These are phyloP conservation scores for Archilochus colubris DNA, from an alignment of 2,113 vertebrate genomes.

Conservation along the genomic window DNA sequence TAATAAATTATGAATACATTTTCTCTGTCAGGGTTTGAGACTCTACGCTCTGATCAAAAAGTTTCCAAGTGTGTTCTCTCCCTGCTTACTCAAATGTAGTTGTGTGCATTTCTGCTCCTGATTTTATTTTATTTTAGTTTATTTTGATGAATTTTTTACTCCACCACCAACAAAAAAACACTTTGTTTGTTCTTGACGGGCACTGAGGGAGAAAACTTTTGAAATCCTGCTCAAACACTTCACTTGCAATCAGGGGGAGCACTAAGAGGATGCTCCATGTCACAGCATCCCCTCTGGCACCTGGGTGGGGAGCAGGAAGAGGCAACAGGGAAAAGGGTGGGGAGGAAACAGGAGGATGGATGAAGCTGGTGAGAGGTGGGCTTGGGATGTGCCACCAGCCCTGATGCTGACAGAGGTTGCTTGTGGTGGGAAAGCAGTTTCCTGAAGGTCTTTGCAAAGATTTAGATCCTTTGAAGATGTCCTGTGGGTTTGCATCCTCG, in stretches of 20 bases:
- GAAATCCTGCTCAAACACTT: constrained; percentile 33
- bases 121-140: constrained; percentile 2
- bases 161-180: constrained; percentile 52
- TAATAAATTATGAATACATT: constrained; percentile 69
- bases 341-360: background rate
- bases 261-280: background rate
- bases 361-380: background rate
- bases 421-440: background rate
- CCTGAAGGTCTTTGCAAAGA: background rate
- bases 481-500: background rate
- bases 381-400: background rate
- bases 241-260: background rate
- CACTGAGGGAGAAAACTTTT: background rate
- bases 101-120: constrained; percentile 43
- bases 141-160: constrained; percentile 77
- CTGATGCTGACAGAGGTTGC: fast-evolving
- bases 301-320: background rate
- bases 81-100: constrained; percentile 25
- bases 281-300: background rate
- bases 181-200: constrained; percentile 70
- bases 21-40: constrained; percentile 58
- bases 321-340: background rate
- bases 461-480: background rate
- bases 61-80: constrained; percentile 14
- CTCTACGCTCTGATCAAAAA: constrained; percentile 69